Evolutionary conservation across 2,797 vertebrate genomes (phyloP).

Genomic region (Choloepus didactylus): DNA sequence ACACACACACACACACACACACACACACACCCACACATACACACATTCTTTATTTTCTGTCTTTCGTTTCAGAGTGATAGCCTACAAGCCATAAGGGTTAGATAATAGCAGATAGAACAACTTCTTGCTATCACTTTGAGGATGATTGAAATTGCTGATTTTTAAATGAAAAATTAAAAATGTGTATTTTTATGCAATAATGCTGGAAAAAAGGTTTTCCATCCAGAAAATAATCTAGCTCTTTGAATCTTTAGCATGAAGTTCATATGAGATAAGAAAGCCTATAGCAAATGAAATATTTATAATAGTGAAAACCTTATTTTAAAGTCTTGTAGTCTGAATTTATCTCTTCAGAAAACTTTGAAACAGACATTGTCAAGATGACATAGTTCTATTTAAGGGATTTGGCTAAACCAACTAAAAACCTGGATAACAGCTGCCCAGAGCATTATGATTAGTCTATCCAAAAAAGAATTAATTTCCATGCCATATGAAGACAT

Average conservation of each 20-base stretch:
- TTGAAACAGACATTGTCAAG: conserved; percentile 54
- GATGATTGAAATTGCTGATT: conserved; percentile 71
- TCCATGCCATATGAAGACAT: not conserved
- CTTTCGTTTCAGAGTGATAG: not conserved
- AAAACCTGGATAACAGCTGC: not conserved
- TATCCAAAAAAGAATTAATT: conserved; percentile 8
- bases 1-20: no score
- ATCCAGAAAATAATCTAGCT: conserved; percentile 41
- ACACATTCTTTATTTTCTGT: conserved; percentile 10
- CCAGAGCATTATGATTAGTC: conserved; percentile 48
- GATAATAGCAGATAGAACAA: conserved; percentile 70
- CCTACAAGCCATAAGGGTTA: conserved; percentile 62
- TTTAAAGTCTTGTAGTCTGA: not conserved
- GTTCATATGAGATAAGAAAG: conserved; percentile 21
- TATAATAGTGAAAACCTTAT: conserved; percentile 35
- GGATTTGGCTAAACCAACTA: conserved; percentile 38
- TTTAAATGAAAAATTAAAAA: conserved; percentile 80
- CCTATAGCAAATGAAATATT: not conserved
- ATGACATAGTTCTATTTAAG: not conserved
- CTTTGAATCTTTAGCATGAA: conserved; percentile 35
- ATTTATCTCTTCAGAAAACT: conserved; percentile 53
- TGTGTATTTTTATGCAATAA: conserved; percentile 69
- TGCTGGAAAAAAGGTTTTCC: conserved; percentile 1
- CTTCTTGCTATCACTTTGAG: conserved; percentile 69
- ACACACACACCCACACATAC: no score